Evolutionary conservation across 2,888 invertebrate species (phyloP).

Genomic region (Eupithecia exiguata): DNA sequence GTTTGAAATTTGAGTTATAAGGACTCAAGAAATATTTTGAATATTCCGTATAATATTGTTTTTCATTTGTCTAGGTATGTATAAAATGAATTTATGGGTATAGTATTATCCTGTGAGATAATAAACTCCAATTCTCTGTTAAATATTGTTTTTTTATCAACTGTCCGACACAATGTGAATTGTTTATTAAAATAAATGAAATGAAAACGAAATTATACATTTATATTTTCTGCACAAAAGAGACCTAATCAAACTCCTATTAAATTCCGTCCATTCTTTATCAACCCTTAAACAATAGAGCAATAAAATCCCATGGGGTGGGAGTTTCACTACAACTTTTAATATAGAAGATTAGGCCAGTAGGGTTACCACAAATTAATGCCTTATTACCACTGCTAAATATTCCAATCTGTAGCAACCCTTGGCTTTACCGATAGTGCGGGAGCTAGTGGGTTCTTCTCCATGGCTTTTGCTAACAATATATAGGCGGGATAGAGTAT

Average conservation of each 20-base stretch:
- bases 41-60: too few relatives aligned
- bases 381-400: slow-evolving; percentile 68
- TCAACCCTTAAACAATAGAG: slow-evolving; percentile 38
- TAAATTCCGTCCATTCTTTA: slow-evolving; percentile 25
- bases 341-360: slow-evolving; percentile 63
- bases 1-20: too few relatives aligned
- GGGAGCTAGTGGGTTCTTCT: neutral
- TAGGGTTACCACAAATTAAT: slow-evolving; percentile 69
- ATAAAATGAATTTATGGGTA: too few relatives aligned
- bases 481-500: too few relatives aligned
- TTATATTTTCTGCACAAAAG: neutral
- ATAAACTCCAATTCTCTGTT: too few relatives aligned
- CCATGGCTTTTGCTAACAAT: too few relatives aligned
- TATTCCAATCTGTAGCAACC: slow-evolving; percentile 49
- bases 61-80: too few relatives aligned
- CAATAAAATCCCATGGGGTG: slow-evolving; percentile 18
- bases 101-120: too few relatives aligned
- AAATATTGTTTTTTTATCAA: too few relatives aligned
- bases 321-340: slow-evolving; percentile 50
- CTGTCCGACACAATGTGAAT: too few relatives aligned
- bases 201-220: neutral
- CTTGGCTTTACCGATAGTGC: slow-evolving; percentile 36
- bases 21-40: too few relatives aligned
- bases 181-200: too few relatives aligned
- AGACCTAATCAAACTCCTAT: slow-evolving; percentile 16